Evolutionary conservation across 2,113 vertebrate species (phyloP).

Genomic region (Terrapene triunguis): DNA sequence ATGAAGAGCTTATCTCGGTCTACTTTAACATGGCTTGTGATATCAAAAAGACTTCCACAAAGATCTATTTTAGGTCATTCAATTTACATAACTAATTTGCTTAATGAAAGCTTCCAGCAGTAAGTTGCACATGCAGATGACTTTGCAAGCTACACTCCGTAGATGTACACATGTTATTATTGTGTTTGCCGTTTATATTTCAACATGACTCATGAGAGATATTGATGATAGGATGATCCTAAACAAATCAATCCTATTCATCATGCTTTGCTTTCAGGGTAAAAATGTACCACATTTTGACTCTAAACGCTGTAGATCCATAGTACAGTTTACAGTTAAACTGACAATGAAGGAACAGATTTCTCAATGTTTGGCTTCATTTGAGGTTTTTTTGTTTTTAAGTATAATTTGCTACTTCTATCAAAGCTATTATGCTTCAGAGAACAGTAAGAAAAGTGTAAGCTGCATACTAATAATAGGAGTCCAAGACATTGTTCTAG

Average conservation of each 20-base stretch:
- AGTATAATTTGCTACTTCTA: background rate
- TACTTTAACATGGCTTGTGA: background rate
- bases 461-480: fast-evolving
- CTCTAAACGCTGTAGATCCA: background rate
- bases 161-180: background rate
- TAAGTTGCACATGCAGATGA: background rate
- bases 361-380: background rate
- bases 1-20: background rate
- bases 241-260: background rate
- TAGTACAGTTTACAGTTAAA: background rate
- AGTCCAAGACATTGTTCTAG: background rate
- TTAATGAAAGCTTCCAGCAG: background rate
- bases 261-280: background rate
- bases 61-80: background rate
- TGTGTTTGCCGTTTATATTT: background rate
- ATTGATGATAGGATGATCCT: background rate
- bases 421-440: background rate
- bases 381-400: background rate
- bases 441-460: background rate
- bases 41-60: background rate
- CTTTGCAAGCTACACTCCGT: background rate
- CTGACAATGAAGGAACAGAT: background rate
- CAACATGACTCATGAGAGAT: background rate
- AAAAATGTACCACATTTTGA: background rate
- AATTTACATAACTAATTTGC: background rate